Evolutionary conservation across 1,140 invertebrate species (phyloP).

Genomic region (Nilaparvata lugens): DNA sequence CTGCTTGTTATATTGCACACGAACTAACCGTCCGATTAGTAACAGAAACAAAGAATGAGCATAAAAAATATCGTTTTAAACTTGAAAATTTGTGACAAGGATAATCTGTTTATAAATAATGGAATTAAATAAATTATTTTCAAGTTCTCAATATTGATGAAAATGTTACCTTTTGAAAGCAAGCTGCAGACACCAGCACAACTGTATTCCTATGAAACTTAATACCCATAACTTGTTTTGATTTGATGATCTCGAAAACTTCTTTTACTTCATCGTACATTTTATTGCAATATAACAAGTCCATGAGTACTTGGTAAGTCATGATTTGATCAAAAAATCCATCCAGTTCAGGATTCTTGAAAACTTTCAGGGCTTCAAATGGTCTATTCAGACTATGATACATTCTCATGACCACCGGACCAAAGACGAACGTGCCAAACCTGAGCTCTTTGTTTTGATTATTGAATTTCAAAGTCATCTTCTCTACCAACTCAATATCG

Average conservation of each 20-base stretch:
- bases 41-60: too few species aligned
- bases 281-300: constrained; percentile 58
- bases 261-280: constrained; percentile 58
- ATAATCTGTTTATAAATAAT: too few species aligned
- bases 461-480: constrained; percentile 66
- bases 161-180: constrained; percentile 60
- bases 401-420: constrained; percentile 73
- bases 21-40: too few species aligned
- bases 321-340: constrained; percentile 61
- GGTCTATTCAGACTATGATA: constrained; percentile 60
- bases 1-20: too few species aligned
- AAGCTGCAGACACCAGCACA: constrained; percentile 54
- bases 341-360: constrained; percentile 47
- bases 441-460: constrained; percentile 57
- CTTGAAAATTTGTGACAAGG: too few species aligned
- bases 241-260: constrained; percentile 48
- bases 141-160: too few species aligned
- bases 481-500: constrained; percentile 51
- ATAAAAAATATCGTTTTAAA: too few species aligned
- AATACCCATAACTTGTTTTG: constrained; percentile 44
- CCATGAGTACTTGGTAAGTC: constrained; percentile 56
- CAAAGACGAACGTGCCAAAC: constrained; percentile 72
- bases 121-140: background rate
- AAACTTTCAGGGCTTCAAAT: constrained; percentile 49
- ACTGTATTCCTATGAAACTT: constrained; percentile 57